Percentiles rank a stretch among this genome's conserved stretches.
These are phyloP conservation scores for Pocillopora damicornis DNA, from an alignment of 64 coral and sea anemone species.

Conservation along the genomic window DNA sequence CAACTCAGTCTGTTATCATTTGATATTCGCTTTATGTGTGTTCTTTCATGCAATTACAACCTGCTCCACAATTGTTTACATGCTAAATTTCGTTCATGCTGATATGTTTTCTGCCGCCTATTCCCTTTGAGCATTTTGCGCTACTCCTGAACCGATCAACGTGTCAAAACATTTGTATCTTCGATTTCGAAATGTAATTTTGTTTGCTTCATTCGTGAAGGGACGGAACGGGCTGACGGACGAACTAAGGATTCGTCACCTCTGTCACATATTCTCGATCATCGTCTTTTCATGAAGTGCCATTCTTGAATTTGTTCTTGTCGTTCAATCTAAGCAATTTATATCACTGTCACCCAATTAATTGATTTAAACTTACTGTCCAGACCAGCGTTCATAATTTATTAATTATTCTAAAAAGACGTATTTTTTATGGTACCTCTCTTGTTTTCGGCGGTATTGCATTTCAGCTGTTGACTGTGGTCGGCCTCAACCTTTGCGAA, in stretches of 20 bases:
- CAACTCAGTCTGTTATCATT: too few species aligned
- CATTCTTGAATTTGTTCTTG: not conserved
- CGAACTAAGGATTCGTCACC: not conserved
- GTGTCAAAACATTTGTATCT: too few species aligned
- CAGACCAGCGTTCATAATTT: not conserved
- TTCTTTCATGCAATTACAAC: too few species aligned
- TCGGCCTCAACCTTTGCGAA: not conserved
- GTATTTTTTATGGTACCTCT: not conserved
- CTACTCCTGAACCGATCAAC: too few species aligned
- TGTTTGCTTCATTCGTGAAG: too few species aligned
- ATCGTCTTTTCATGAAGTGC: not conserved
- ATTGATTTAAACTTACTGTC: not conserved
- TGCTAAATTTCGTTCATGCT: too few species aligned
- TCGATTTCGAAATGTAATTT: too few species aligned
- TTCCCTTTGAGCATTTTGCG: too few species aligned
- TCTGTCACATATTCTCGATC: not conserved
- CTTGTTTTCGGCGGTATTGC: not conserved
- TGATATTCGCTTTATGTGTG: too few species aligned
- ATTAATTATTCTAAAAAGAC: not conserved
- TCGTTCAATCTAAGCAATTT: too few species aligned
- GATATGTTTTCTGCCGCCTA: too few species aligned
- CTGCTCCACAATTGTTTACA: too few species aligned
- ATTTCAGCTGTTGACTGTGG: conserved; percentile 33
- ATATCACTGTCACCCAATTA: not conserved
- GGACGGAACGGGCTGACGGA: not conserved